A percentile compares a stretch with the other conserved stretches of the same genome.
Evolutionary conservation across 1,140 invertebrate genomes (phyloP).

Genomic region (Oryctes rhinoceros): DNA sequence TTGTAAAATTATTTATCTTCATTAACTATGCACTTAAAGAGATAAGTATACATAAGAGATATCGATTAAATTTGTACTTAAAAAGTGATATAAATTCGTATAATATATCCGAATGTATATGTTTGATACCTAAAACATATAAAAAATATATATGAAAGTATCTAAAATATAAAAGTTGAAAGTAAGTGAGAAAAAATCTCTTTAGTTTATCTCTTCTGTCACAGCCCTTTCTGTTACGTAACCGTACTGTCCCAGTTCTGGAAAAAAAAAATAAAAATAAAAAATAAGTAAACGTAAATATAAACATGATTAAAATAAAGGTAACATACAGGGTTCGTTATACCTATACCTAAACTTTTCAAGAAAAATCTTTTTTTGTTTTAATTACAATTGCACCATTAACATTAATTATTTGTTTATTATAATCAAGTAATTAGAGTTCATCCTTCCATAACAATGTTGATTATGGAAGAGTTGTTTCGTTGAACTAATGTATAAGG

Average conservation of each 20-base stretch:
- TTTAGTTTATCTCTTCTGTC: conserved; percentile 14
- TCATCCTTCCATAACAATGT: too few relatives aligned
- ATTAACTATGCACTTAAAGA: background rate
- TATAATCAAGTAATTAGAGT: too few relatives aligned
- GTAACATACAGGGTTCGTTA: too few relatives aligned
- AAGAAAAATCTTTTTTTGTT: too few relatives aligned
- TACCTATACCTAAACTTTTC: too few relatives aligned
- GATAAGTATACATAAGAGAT: background rate
- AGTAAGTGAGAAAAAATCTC: background rate
- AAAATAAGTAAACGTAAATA: background rate
- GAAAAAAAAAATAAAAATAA: conserved; percentile 10
- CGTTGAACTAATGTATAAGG: too few relatives aligned
- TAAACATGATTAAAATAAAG: too few relatives aligned
- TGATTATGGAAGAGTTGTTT: too few relatives aligned
- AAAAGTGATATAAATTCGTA: conserved; percentile 6
- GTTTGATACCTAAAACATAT: background rate
- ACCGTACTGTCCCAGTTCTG: background rate
- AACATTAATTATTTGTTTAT: too few relatives aligned
- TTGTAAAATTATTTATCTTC: background rate
- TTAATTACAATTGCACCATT: too few relatives aligned
- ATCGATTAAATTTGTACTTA: conserved; percentile 10
- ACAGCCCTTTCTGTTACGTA: conserved; percentile 26
- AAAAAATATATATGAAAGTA: background rate
- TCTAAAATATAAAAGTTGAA: background rate
- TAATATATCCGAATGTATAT: conserved; percentile 1